phyloP scores from a whole-genome alignment of 2,113 vertebrate genomes.

The Hyaena hyaena region DNA sequence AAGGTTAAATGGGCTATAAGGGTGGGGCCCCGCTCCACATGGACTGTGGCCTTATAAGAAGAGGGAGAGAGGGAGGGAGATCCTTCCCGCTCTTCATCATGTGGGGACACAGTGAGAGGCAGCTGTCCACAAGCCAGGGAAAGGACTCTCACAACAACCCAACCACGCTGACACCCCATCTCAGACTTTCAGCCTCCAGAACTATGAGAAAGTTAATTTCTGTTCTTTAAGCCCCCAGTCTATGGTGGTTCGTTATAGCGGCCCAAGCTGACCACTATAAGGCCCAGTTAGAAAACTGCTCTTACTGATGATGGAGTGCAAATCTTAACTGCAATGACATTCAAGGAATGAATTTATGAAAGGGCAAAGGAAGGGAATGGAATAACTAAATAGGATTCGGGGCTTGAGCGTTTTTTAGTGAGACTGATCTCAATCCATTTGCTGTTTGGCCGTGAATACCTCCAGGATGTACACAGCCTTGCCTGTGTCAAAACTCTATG shows the following conservation, averaged over 20 bases:
- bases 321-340: constrained; percentile 55
- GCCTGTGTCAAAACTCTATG: neutral
- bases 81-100: too few species aligned
- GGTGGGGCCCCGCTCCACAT: neutral
- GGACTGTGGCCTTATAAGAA: neutral
- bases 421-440: neutral
- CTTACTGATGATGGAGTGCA: neutral
- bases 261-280: neutral
- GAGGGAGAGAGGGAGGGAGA: neutral
- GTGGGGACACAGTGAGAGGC: neutral
- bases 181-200: neutral
- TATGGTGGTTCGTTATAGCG: neutral
- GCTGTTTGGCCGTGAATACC: neutral
- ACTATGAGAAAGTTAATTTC: neutral
- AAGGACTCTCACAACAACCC: neutral
- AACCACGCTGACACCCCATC: neutral
- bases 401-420: neutral
- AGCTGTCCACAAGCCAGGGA: neutral
- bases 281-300: neutral
- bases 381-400: neutral
- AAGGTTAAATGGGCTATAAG: neutral
- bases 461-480: neutral
- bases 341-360: constrained; percentile 55
- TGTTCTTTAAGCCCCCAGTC: neutral
- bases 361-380: constrained; percentile 5